Percentiles rank a stretch among this genome's conserved stretches.
Evolutionary conservation across 2,797 vertebrate genomes (phyloP).

Genomic region (Knipowitschia caucasica): DNA sequence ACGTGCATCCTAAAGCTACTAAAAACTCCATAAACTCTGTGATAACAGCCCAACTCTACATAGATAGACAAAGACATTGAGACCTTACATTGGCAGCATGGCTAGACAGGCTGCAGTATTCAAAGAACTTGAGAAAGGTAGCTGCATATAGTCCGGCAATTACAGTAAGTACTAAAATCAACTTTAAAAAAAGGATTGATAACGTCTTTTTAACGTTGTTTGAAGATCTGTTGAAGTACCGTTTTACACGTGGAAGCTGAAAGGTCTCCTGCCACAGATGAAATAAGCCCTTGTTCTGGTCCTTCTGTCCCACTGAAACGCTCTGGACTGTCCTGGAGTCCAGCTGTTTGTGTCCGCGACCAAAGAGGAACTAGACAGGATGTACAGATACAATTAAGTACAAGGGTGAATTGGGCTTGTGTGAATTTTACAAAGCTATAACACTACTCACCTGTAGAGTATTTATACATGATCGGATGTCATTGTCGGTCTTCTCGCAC

Average conservation of each 20-base stretch:
- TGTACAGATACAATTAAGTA: not conserved
- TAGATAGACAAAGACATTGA: no score
- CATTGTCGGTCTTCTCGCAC: slow-evolving; percentile 91
- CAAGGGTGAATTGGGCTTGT: not conserved
- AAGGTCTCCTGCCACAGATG: slow-evolving; percentile 94
- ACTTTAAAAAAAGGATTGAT: no score
- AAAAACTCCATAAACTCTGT: no score
- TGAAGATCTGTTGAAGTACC: slow-evolving; percentile 54
- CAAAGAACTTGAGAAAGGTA: no score
- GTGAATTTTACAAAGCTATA: not conserved
- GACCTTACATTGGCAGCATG: no score
- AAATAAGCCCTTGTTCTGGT: slow-evolving; percentile 94
- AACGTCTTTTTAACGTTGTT: not conserved
- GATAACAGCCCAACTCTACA: no score
- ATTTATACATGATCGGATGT: slow-evolving; percentile 93
- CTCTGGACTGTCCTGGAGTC: slow-evolving; percentile 77
- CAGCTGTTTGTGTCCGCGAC: slow-evolving; percentile 83
- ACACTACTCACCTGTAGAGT: slow-evolving; percentile 90
- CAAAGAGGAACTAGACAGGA: slow-evolving; percentile 83
- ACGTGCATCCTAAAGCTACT: no score
- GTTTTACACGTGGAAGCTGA: slow-evolving; percentile 84
- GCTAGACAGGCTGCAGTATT: no score
- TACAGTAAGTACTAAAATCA: no score
- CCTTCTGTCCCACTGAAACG: slow-evolving; percentile 86
- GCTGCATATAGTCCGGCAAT: no score